These are phyloP conservation scores for Mustela lutreola DNA, from an alignment of 2,113 vertebrate species.

Conservation along the genomic window DNA sequence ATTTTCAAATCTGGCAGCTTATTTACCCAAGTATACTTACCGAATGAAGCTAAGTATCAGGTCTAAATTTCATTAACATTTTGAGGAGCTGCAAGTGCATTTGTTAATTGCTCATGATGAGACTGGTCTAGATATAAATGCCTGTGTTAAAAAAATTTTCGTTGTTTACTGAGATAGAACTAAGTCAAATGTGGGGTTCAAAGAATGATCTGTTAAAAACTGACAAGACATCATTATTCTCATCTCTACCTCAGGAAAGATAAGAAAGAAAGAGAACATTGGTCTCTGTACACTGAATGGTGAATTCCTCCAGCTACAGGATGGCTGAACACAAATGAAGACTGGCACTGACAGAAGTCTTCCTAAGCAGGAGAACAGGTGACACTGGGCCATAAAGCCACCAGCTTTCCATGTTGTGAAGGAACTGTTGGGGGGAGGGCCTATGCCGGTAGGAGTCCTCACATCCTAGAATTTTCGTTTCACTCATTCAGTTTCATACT, in stretches of 20 bases:
- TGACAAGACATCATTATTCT: neutral
- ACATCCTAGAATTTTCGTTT: neutral
- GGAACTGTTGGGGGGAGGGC: neutral
- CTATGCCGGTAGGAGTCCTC: neutral
- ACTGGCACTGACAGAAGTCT: neutral
- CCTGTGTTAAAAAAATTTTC: constrained; percentile 11
- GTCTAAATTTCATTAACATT: constrained; percentile 57
- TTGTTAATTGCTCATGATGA: constrained; percentile 60
- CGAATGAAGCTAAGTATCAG: constrained; percentile 12
- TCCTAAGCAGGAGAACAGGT: neutral
- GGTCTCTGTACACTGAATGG: neutral
- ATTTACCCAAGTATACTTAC: constrained; percentile 13
- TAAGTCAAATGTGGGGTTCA: neutral
- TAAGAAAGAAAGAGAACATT: neutral
- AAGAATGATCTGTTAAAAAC: neutral
- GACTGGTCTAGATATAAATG: neutral
- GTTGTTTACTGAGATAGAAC: neutral
- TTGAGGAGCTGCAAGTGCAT: constrained; percentile 9
- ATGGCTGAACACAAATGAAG: neutral
- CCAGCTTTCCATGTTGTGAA: neutral
- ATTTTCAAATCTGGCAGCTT: neutral
- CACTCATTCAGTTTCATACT: neutral
- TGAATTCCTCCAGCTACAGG: neutral
- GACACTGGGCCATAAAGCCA: neutral
- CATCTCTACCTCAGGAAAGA: neutral